Conservation (phyloP, 1,140 invertebrate species). For the Drosophila willistoni region DNA sequence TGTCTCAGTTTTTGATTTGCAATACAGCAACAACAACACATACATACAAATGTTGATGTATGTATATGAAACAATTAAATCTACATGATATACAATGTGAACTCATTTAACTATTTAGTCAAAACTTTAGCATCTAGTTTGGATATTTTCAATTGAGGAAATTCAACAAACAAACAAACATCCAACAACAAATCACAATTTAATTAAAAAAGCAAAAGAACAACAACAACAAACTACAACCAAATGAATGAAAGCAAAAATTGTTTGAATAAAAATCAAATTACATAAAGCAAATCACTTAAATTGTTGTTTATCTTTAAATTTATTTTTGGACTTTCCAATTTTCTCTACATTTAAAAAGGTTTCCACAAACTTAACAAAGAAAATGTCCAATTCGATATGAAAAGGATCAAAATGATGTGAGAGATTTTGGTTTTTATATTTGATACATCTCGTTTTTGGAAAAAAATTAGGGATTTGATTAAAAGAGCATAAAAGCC, state of each 20-base stretch:
- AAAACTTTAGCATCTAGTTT: slow-evolving; percentile 33
- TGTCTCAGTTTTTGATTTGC: slow-evolving; percentile 17
- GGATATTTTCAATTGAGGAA: slow-evolving; percentile 15
- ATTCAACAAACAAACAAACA: slow-evolving; percentile 2
- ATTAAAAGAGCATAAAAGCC: too few relatives aligned
- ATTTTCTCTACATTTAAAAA: too few relatives aligned
- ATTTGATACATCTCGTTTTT: too few relatives aligned
- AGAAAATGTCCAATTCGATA: too few relatives aligned
- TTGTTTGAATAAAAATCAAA: slow-evolving; percentile 71
- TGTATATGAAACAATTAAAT: slow-evolving; percentile 29
- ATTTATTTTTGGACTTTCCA: too few relatives aligned
- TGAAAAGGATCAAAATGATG: too few relatives aligned
- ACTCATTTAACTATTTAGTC: slow-evolving; percentile 39
- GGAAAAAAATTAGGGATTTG: too few relatives aligned
- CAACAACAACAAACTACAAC: slow-evolving; percentile 26
- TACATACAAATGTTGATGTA: slow-evolving; percentile 19
- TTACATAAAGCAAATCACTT: slow-evolving; percentile 18
- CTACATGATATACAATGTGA: neutral
- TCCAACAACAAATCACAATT: slow-evolving; percentile 9
- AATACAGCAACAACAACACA: slow-evolving; percentile 22
- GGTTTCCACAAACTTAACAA: too few relatives aligned
- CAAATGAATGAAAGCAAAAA: slow-evolving; percentile 62
- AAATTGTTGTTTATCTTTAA: neutral
- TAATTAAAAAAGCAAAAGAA: slow-evolving; percentile 4
- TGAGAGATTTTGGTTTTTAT: too few relatives aligned